Percentiles rank a stretch among this genome's conserved stretches.
These are phyloP conservation scores for Procambarus clarkii DNA, from an alignment of 1,140 invertebrate species.

Conservation along the genomic window DNA sequence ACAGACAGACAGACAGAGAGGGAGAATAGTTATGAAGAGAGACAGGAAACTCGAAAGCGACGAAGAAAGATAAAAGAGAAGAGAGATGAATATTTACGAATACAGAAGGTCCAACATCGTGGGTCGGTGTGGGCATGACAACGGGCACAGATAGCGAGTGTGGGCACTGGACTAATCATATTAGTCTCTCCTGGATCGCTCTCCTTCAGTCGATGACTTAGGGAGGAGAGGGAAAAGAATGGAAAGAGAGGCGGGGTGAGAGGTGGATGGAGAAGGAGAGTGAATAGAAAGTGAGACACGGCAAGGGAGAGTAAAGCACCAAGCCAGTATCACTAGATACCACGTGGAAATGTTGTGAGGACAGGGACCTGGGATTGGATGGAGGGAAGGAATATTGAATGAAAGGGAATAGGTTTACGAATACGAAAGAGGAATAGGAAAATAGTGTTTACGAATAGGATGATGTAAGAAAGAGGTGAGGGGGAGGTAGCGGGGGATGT, in stretches of 20 bases:
- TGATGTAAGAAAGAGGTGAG: neutral
- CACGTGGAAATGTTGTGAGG: no score
- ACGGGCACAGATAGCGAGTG: no score
- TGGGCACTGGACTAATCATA: no score
- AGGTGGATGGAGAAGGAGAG: slow-evolving; percentile 26
- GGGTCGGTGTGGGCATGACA: neutral
- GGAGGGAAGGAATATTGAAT: no score
- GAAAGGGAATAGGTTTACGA: no score
- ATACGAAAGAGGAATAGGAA: neutral
- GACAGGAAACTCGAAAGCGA: neutral
- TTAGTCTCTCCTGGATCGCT: neutral
- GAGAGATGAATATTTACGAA: no score
- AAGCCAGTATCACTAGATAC: no score
- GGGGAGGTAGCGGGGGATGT: neutral
- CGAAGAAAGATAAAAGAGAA: no score
- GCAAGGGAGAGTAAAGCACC: slow-evolving; percentile 4
- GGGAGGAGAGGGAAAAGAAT: neutral
- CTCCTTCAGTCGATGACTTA: neutral
- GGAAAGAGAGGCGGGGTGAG: slow-evolving; percentile 5
- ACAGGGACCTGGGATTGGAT: no score
- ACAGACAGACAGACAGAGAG: neutral
- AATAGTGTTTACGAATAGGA: neutral
- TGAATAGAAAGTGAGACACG: slow-evolving; percentile 22
- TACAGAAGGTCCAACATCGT: neutral
- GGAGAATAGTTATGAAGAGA: neutral